A percentile compares a stretch with the other conserved stretches of the same genome.
Conservation (phyloP, 2,797 vertebrate species). For the Xenentodon cancila region DNA sequence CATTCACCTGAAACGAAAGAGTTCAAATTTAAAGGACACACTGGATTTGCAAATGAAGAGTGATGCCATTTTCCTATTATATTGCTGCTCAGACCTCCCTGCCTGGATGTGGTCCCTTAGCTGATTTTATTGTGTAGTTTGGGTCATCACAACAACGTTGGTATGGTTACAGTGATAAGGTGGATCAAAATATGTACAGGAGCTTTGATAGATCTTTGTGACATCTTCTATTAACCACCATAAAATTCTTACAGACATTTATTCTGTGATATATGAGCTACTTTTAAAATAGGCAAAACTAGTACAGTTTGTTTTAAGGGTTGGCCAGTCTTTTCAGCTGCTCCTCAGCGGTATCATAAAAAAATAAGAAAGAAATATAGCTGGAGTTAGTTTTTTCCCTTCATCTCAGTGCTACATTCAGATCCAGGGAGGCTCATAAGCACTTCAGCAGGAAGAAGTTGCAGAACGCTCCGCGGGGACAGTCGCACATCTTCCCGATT, state of each 20-base stretch:
- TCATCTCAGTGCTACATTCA: constrained; percentile 32
- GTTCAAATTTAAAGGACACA: constrained; percentile 33
- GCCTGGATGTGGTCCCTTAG: constrained; percentile 17
- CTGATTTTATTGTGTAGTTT: constrained; percentile 22
- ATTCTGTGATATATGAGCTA: constrained; percentile 2
- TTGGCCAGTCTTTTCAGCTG: constrained; percentile 42
- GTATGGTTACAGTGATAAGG: constrained; percentile 17
- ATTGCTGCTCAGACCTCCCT: neutral
- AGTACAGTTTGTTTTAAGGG: constrained; percentile 18
- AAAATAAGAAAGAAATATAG: constrained; percentile 39
- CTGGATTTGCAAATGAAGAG: constrained; percentile 7
- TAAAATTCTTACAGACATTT: constrained; percentile 16
- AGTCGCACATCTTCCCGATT: constrained; percentile 84
- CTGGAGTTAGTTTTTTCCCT: neutral
- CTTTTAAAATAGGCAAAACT: constrained; percentile 30
- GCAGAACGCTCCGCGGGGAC: constrained; percentile 72
- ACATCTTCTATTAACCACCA: neutral
- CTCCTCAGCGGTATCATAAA: constrained; percentile 43
- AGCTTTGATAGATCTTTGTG: neutral
- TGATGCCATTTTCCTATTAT: neutral
- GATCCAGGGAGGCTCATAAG: constrained; percentile 65
- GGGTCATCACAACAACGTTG: constrained; percentile 34
- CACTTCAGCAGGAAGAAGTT: constrained; percentile 84
- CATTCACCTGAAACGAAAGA: constrained; percentile 55
- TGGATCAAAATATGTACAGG: constrained; percentile 47